A percentile compares a stretch with the other conserved stretches of the same genome.
phyloP scores from a whole-genome alignment of 2,888 invertebrate species.

The Polyommatus icarus region DNA sequence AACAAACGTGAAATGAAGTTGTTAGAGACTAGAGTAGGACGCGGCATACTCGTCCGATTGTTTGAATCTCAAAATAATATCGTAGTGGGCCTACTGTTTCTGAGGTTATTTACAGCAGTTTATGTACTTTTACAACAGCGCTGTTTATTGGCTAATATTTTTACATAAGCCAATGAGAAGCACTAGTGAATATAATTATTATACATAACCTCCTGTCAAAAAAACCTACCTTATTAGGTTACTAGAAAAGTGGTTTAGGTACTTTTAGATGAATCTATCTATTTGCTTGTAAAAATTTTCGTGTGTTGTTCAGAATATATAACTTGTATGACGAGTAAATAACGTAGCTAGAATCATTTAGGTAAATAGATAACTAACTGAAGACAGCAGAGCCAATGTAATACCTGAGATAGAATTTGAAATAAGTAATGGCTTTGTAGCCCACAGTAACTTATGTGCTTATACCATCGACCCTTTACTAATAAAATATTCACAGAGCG shows the following conservation, averaged over 20 bases:
- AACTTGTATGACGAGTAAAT: slow-evolving; percentile 35
- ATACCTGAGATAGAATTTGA: neutral
- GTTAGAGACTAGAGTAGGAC: too few species aligned
- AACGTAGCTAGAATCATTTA: slow-evolving; percentile 30
- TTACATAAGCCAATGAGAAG: too few species aligned
- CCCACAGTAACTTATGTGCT: neutral
- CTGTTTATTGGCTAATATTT: too few species aligned
- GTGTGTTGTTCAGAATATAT: slow-evolving; percentile 15
- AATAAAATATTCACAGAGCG: neutral
- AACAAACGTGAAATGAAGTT: too few species aligned
- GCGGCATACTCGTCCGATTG: too few species aligned
- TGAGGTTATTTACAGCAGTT: too few species aligned
- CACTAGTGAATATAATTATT: too few species aligned
- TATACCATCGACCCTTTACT: neutral
- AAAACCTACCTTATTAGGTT: neutral
- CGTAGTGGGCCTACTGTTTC: too few species aligned
- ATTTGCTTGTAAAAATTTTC: neutral
- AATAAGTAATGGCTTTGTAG: neutral
- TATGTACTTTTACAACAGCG: too few species aligned
- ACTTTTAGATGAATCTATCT: neutral
- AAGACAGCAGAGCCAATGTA: slow-evolving; percentile 11
- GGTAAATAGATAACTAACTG: slow-evolving; percentile 12
- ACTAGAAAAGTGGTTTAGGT: neutral
- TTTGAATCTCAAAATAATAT: too few species aligned
- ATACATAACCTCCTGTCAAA: too few species aligned